phyloP scores from a whole-genome alignment of 1,140 invertebrate genomes.

The Halyomorpha halys region DNA sequence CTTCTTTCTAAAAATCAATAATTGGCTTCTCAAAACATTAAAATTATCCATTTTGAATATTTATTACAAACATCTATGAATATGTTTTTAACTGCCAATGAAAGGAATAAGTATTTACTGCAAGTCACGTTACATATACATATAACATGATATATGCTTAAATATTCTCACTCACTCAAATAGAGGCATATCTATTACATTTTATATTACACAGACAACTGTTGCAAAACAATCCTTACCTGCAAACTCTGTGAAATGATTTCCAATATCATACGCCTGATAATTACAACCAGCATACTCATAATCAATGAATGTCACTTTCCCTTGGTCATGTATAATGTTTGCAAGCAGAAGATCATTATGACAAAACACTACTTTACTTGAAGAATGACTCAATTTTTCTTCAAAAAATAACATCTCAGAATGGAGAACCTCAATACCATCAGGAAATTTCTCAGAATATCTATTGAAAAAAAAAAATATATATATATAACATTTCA shows the following conservation, averaged over 20 bases:
- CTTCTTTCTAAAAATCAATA: too few relatives aligned
- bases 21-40: too few relatives aligned
- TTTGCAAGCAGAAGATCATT: slow-evolving; percentile 95
- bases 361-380: slow-evolving; percentile 89
- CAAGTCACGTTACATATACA: too few relatives aligned
- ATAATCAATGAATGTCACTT: slow-evolving; percentile 91
- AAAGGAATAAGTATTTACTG: too few relatives aligned
- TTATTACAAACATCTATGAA: too few relatives aligned
- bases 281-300: slow-evolving; percentile 93
- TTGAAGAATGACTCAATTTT: slow-evolving; percentile 51
- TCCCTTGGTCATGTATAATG: slow-evolving; percentile 63
- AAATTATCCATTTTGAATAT: too few relatives aligned
- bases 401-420: slow-evolving; percentile 60
- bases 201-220: too few relatives aligned
- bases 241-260: slow-evolving; percentile 96
- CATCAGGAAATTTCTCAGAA: slow-evolving; percentile 51
- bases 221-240: slow-evolving; percentile 46
- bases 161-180: too few relatives aligned
- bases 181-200: too few relatives aligned
- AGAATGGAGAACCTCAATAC: slow-evolving; percentile 47
- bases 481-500: too few relatives aligned
- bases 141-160: too few relatives aligned
- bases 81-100: too few relatives aligned
- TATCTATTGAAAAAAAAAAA: slow-evolving; percentile 47
- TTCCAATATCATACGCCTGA: slow-evolving; percentile 92